Base-by-base conservation (phyloP, 1,140 invertebrate genomes). In the Drosophila busckii region DNA sequence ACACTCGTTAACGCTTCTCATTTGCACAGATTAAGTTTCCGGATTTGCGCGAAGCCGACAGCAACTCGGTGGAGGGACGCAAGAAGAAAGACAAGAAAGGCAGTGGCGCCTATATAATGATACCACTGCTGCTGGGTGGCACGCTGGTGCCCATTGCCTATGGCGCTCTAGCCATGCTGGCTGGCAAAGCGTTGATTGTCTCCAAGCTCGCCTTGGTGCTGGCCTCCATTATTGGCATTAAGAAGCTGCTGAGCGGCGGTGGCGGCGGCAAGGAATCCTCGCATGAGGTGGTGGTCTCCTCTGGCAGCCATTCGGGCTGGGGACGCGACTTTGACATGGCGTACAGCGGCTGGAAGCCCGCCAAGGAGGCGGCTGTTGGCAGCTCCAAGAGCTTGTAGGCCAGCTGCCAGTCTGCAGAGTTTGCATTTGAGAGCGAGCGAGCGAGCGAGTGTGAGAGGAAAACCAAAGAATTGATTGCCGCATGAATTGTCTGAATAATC, bases 131-230 rank as follows among this genome's bases (percentile, higher is more conserved):
- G 68, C 91, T 94, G 49, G 93, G 92, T 19, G 94, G 93, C 28
- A 94, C 93, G 60, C 87, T 95, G 70, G 90, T 95, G 8, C 94
- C 94, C 1, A 87, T 95, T 16, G 93, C 93, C 2, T 91, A 95
- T 29, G 94, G 93, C 32, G 93, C 93, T 2, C 86, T 95, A 3
- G 93, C 94, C 2, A 90, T 95, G 8, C 84, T 95, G 19, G 94
- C 94, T 12, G 94, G 94, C 49, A 95, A 95, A 85, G 94, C 94
- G 22, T 87, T 95, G 22, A 95, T 95, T 66, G 92, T 95, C 34
- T 94, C 93, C 71, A 95, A 95, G 80, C 87, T 95, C 29, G 94
- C 94, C 4, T 84, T 95, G 20, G 93, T 94, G 0, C 87, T 95
- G 13, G 93, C 94, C 19, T 93, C 92, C 45, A 95, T 95, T 58